These are phyloP conservation scores for Drosophila biarmipes DNA, from an alignment of 1,140 invertebrate genomes.

Conservation along the genomic window DNA sequence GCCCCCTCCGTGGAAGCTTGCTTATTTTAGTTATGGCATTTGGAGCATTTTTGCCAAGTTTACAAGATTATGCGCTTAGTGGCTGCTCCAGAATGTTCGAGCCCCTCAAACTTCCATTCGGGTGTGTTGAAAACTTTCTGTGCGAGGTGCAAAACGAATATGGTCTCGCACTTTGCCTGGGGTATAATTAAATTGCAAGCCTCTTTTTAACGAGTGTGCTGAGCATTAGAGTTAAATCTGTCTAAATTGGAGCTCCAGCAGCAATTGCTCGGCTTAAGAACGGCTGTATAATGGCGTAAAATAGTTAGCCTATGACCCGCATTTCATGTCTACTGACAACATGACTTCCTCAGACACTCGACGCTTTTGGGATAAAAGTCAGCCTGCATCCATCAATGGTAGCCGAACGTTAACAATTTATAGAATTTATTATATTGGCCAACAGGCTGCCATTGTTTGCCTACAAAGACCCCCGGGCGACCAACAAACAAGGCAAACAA, in stretches of 20 bases:
- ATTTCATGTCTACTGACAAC: neutral
- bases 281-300: neutral
- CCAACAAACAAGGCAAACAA: slow-evolving; percentile 15
- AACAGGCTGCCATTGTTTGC: slow-evolving; percentile 44
- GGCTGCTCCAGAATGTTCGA: slow-evolving; percentile 49
- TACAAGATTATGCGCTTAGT: slow-evolving; percentile 82
- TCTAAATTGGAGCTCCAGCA: slow-evolving; percentile 10
- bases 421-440: slow-evolving; percentile 78
- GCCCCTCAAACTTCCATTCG: slow-evolving; percentile 56
- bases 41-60: slow-evolving; percentile 76
- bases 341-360: slow-evolving; percentile 11
- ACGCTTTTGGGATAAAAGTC: slow-evolving; percentile 25
- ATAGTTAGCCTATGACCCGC: neutral
- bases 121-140: slow-evolving; percentile 57
- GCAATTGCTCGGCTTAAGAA: slow-evolving; percentile 21
- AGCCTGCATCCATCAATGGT: slow-evolving; percentile 19
- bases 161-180: slow-evolving; percentile 31
- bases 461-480: slow-evolving; percentile 38
- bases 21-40: slow-evolving; percentile 82
- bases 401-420: slow-evolving; percentile 68
- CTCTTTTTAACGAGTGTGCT: slow-evolving; percentile 29
- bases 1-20: slow-evolving; percentile 16
- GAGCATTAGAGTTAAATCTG: slow-evolving; percentile 5
- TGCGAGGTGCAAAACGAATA: slow-evolving; percentile 62
- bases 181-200: slow-evolving; percentile 71